These are phyloP conservation scores for Drosophila borealis DNA, from an alignment of 2,888 invertebrate genomes.

Conservation along the genomic window DNA sequence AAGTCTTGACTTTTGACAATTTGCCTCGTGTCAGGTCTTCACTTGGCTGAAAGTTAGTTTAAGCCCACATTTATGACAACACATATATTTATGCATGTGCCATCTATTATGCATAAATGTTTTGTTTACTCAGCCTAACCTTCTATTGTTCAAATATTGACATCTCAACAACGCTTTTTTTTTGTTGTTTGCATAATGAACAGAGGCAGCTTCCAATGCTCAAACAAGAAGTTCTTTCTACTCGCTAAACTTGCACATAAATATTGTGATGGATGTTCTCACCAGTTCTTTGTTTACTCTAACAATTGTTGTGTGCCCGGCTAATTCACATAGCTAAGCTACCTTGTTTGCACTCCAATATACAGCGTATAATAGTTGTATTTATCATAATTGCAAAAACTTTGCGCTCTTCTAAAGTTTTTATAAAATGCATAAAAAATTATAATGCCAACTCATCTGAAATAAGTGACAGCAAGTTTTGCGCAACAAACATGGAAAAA, in stretches of 20 bases:
- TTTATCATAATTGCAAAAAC: slow-evolving; percentile 41
- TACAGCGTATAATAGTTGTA: slow-evolving; percentile 4
- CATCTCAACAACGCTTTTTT: slow-evolving; percentile 20
- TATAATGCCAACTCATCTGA: slow-evolving; percentile 45
- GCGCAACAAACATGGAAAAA: slow-evolving; percentile 10
- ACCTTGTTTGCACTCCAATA: slow-evolving; percentile 2
- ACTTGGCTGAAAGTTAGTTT: slow-evolving; percentile 8
- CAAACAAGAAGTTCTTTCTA: background rate
- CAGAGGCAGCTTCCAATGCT: slow-evolving; percentile 1
- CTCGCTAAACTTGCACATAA: background rate
- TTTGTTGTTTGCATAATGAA: slow-evolving; percentile 15
- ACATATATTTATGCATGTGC: slow-evolving; percentile 8
- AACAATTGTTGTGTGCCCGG: slow-evolving; percentile 5
- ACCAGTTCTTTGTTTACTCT: slow-evolving; percentile 2
- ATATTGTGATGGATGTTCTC: slow-evolving; percentile 5
- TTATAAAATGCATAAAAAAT: slow-evolving; percentile 34
- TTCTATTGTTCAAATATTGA: slow-evolving; percentile 32
- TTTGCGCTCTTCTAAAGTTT: slow-evolving; percentile 15
- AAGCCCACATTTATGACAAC: slow-evolving; percentile 1
- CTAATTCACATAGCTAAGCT: slow-evolving; percentile 6
- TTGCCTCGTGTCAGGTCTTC: slow-evolving; percentile 9
- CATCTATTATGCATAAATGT: slow-evolving; percentile 8
- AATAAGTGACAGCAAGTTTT: slow-evolving; percentile 36
- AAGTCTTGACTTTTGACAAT: background rate
- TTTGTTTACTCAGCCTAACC: slow-evolving; percentile 9